Evolutionary conservation across 2,888 invertebrate species (phyloP), one percentile per base, ranked within the genome.

Genomic region (Stenotaenia linearis): DNA sequence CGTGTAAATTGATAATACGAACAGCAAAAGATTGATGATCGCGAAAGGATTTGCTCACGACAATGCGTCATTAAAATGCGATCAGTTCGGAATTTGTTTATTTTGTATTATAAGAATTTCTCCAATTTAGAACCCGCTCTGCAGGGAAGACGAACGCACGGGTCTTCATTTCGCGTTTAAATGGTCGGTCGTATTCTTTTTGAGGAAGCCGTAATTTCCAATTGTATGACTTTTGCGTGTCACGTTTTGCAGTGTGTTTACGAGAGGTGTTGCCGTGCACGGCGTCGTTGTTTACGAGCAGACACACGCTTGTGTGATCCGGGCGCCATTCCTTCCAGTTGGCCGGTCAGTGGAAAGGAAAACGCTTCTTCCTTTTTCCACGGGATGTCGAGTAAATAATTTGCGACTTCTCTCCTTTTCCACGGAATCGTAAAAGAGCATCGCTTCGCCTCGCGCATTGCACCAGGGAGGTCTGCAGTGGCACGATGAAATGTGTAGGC

Each of bases 401-500:
- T 56, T 56, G 56, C 56, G 56, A 56, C 56, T 56, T 56, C n/a
- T 56, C 56, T 56, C 56, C 56, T 56, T 56, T 56, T 56, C 3
- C 56, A 21, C 18, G 56, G 21, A 56, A 56, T 56, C 56, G 56
- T 56, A 56, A 56, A 56, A 56, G 56, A 21, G 56, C 56, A 56
- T n/a, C 56, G 56, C 56, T 21, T 18, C 45, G 45, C 45, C 45
- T 45, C 45, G 45, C 12, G 18, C 45, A 45, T 45, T 45, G 45
- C n/a, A 18, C 4, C n/a, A 45, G 45, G 45, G 45, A 45, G 45
- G n/a, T 12, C 45, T 21, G 23, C 56, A 21, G 1, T n/a, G 23
- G n/a, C n/a, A n/a, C 56, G 56, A 56, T 56, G 56, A 56, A 56
- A 56, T 56, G 56, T 18, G 56, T 21, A 56, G 56, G 56, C 56